Evolutionary conservation across 1,140 invertebrate species (phyloP), one percentile per base, ranked within the genome.

Genomic region (Thalassaphorura encarpata): DNA sequence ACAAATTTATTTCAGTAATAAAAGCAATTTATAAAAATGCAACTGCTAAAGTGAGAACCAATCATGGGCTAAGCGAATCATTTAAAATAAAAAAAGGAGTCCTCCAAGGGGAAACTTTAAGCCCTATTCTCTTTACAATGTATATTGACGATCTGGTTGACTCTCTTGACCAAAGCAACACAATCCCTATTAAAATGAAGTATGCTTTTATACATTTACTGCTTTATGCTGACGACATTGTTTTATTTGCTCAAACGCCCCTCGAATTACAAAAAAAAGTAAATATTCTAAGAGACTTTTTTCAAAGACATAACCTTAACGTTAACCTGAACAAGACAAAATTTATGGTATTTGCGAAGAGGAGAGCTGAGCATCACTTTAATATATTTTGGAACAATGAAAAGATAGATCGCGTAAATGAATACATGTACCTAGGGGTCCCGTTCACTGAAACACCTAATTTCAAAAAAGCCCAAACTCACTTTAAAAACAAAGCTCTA

Each of bases 171-270:
- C 13, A 40, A 1, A 24, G 19, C 4, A 18, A 29, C 18, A 51
- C 28, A 2, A 27, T 21, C 6, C 24, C 19, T 18, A n/a, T 58
- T 2, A 45, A 3, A 1, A 42, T 51, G 13, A 24, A 41, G 1
- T 1, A 26, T 8, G 3, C 43, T 0, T 18, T n/a, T 15, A 16
- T 59, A 2, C 43, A 54, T 51, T 18, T 52, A 0, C 47, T 62
- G 3, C 26, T 62, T 1, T 62, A 54, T 45, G 52, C 55, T 24
- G 59, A 61, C 26, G 59, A 61, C n/a, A 46, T 62, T 16, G 31
- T 47, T 19, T 0, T 55, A 6, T 15, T 62, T 1, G 40, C 50
- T 6, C 29, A 2, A 0, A 54, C 29, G 11, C 18, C 46, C n/a
- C 6, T 28, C 23, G 16, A 54, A 13, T n/a, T 59, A 1, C 51